Percentiles rank a stretch among this genome's conserved stretches.
These are phyloP conservation scores for Dromococcyx pavoninus DNA, from an alignment of 2,797 vertebrate genomes.

Conservation along the genomic window DNA sequence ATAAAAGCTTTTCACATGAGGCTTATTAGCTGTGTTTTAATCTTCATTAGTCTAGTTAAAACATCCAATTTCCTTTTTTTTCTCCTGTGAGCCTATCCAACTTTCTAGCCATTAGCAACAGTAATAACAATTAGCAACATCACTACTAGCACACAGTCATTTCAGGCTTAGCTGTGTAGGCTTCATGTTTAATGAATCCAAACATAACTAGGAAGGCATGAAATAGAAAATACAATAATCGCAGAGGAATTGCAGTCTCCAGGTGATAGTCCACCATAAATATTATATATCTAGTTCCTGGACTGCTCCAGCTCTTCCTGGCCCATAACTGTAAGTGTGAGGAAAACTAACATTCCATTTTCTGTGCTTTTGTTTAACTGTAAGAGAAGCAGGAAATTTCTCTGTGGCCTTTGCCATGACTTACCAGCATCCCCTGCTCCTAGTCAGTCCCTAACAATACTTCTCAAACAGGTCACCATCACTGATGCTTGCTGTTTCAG, in stretches of 20 bases:
- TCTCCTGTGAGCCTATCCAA: not conserved
- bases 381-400: not conserved
- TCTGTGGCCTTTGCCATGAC: not conserved
- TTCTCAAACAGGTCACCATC: not conserved
- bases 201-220: constrained; percentile 27
- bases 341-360: not conserved
- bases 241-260: not conserved
- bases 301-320: not conserved
- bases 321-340: not conserved
- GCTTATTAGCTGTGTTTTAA: constrained; percentile 63
- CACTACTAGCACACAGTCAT: constrained; percentile 50
- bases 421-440: not conserved
- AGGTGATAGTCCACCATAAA: not conserved
- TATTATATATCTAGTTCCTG: not conserved
- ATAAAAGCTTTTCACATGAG: constrained; percentile 36
- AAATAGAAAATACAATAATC: constrained; percentile 47
- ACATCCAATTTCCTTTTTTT: constrained; percentile 52
- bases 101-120: constrained; percentile 53
- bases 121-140: constrained; percentile 56
- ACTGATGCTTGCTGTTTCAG: not conserved
- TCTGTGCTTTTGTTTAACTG: not conserved
- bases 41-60: constrained; percentile 61
- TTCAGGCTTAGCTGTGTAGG: constrained; percentile 39
- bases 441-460: not conserved
- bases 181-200: constrained; percentile 47